Evolutionary conservation across 2,888 invertebrate species (phyloP), one percentile per base, ranked within the genome.

Genomic region (Meteorus colon): DNA sequence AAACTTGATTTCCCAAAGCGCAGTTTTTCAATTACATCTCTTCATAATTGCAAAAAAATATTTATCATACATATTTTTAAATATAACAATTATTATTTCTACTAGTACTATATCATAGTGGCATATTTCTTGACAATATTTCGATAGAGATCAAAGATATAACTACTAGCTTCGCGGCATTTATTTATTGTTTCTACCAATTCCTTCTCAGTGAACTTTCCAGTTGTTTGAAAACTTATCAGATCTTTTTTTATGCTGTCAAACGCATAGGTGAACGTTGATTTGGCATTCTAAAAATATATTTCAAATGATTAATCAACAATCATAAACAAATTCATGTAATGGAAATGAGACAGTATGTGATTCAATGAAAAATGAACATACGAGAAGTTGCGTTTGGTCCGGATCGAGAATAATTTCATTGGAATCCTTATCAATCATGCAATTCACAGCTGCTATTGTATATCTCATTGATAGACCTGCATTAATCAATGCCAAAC

Each of bases 391-490:
- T 86, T 91, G 85, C 86, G 86, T 83, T 87, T 75, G 80, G 51
- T 88, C 90, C 3, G 96, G 95, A 89, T 95, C 95, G 19, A 95
- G 82, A 62, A 93, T 85, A 0, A 95, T 86, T 77, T 92, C 90
- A 3, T 92, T 93, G 4, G 84, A 83, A 10, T 92, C 87, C 12
- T 91, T 91, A 78, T 93, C 92, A 8, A 97, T 91, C 73, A 93
- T 93, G 86, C 96, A 96, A 73, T 92, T 92, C 0, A 96, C 93
- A 0, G 96, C 96, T 6, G 95, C 97, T 85, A 97, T 93, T 45
- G 95, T 92, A 86, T 92, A 95, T 80, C 94, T 94, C 94, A 98
- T 94, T 16, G 95, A 92, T n/a, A 97, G 90, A 31, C 96, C 95
- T 0, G 96, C 93, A 90, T 96, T 95, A 0, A 98, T 91, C 41